A percentile compares a stretch with the other conserved stretches of the same genome.
phyloP scores from a whole-genome alignment of 2,797 vertebrate genomes.

The Falco columbarius region DNA sequence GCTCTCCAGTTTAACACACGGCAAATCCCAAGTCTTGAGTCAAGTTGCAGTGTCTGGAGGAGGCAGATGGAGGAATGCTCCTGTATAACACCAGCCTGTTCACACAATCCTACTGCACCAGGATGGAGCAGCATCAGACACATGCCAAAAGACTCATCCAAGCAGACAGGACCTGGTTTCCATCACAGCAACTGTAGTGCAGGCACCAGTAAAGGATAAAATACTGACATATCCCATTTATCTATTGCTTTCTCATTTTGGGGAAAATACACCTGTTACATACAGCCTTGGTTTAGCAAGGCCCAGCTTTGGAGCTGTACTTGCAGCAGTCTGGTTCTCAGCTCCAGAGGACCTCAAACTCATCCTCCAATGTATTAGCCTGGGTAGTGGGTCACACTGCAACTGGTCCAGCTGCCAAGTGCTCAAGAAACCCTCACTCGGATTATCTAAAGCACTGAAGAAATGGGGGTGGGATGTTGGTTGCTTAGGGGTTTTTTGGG shows the following conservation, averaged over 20 bases:
- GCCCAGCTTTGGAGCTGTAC: background rate
- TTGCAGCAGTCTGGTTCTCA: background rate
- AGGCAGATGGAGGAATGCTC: background rate
- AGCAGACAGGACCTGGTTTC: background rate
- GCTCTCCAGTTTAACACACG: background rate
- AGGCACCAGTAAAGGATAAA: background rate
- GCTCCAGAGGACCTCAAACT: background rate
- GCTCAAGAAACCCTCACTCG: background rate
- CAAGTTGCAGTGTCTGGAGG: background rate
- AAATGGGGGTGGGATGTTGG: background rate
- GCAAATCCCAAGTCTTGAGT: background rate
- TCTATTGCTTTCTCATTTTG: background rate
- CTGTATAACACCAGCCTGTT: background rate
- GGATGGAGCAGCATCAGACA: background rate
- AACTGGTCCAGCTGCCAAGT: background rate
- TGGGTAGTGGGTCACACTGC: background rate
- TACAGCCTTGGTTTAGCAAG: background rate
- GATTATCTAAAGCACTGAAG: background rate
- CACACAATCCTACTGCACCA: background rate
- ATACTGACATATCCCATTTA: background rate
- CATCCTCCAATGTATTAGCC: fast-evolving
- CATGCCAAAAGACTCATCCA: background rate
- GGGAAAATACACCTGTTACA: background rate
- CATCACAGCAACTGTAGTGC: background rate
- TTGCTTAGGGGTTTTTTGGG: background rate